phyloP scores from a whole-genome alignment of 1,140 invertebrate species.

The Drosophila melanogaster region DNA sequence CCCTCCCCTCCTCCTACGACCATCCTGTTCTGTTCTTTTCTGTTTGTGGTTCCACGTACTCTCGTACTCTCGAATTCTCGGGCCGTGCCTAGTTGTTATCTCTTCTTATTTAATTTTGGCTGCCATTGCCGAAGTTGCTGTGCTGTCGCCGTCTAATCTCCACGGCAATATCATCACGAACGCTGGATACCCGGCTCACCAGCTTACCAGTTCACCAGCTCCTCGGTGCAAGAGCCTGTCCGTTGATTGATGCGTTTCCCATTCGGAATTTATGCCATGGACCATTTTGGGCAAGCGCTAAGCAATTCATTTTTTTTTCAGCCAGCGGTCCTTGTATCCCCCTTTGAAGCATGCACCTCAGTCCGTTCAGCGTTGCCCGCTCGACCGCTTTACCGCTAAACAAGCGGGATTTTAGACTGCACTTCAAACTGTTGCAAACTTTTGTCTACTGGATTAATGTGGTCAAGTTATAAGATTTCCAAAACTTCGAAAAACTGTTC shows the following conservation, averaged over 20 bases:
- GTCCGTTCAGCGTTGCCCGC: conserved; percentile 1
- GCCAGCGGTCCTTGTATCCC: conserved; percentile 26
- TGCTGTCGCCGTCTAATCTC: conserved; percentile 72
- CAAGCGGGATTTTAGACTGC: no score
- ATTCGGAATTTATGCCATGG: conserved; percentile 82
- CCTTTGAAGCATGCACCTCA: neutral
- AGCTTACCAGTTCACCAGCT: conserved; percentile 7
- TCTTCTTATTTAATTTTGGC: conserved; percentile 81
- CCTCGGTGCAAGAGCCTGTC: conserved; percentile 36
- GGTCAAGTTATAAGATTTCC: neutral
- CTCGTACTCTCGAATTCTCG: conserved; percentile 20
- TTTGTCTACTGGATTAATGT: neutral
- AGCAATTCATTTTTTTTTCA: conserved; percentile 73
- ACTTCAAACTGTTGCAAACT: neutral
- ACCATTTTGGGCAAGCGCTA: conserved; percentile 76
- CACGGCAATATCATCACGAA: conserved; percentile 78
- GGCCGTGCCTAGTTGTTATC: conserved; percentile 75
- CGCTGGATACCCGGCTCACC: conserved; percentile 19
- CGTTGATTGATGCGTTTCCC: conserved; percentile 82
- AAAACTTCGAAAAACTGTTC: no score
- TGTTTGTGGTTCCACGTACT: conserved; percentile 73
- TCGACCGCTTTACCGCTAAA: conserved; percentile 22
- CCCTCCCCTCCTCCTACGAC: conserved; percentile 5
- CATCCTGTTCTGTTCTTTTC: conserved; percentile 43
- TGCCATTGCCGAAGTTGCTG: conserved; percentile 50